A percentile compares a stretch with the other conserved stretches of the same genome.
Conservation (phyloP, 1,140 invertebrate genomes). For the Rhagoletis zephyria region DNA sequence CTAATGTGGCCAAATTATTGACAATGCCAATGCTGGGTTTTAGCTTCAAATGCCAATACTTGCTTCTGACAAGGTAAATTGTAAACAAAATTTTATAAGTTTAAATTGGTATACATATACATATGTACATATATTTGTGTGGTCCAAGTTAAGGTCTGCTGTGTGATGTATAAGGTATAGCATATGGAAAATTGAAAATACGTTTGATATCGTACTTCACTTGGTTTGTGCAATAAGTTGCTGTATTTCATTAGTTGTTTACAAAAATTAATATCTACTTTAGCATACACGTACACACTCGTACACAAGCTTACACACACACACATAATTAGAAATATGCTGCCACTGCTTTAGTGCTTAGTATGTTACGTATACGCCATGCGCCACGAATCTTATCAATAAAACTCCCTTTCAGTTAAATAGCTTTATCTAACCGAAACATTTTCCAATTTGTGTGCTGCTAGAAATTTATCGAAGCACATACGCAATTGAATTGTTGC, state of each 20-base stretch:
- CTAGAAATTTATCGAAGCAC: background rate
- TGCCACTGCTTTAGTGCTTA: background rate
- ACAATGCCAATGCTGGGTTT: background rate
- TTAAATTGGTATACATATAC: no score
- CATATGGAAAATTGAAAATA: no score
- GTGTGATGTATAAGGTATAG: no score
- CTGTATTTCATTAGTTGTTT: slow-evolving; percentile 21
- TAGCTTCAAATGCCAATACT: no score
- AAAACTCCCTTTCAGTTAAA: background rate
- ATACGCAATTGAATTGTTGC: slow-evolving; percentile 39
- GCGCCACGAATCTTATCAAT: background rate
- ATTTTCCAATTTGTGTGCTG: slow-evolving; percentile 40
- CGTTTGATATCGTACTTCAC: background rate
- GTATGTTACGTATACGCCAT: slow-evolving; percentile 14
- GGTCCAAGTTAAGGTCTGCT: no score
- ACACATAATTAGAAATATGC: background rate
- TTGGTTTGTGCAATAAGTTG: background rate
- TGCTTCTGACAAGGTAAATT: no score
- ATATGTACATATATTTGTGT: background rate
- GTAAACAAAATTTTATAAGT: no score
- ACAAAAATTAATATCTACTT: slow-evolving; percentile 32
- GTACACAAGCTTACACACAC: background rate
- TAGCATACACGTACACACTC: background rate
- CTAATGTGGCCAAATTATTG: background rate
- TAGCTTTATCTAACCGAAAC: background rate